Conservation (phyloP, 2,888 invertebrate species). For the Drosophila tripunctata region DNA sequence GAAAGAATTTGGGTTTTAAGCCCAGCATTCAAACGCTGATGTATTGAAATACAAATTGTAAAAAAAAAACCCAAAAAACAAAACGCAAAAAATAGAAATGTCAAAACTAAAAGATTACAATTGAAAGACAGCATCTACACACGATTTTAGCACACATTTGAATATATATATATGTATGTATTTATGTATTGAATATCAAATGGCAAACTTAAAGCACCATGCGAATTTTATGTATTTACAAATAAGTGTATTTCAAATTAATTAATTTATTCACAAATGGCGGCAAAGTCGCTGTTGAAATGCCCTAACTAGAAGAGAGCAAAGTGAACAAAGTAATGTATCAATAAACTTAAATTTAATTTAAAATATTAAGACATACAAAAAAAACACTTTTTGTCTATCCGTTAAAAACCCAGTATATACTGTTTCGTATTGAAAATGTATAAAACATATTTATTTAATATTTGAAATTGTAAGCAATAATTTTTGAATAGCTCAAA, state of each 20-base stretch:
- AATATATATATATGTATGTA: constrained; percentile 24
- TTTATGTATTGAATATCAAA: constrained; percentile 40
- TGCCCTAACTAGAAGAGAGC: constrained; percentile 14
- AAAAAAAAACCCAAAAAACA: constrained; percentile 9
- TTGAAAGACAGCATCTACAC: constrained; percentile 16
- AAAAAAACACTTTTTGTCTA: too few relatives aligned
- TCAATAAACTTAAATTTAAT: background rate
- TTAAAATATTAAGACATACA: background rate
- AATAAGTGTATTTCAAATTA: constrained; percentile 56
- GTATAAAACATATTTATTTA: too few relatives aligned
- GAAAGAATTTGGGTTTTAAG: constrained; percentile 88
- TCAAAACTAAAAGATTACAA: constrained; percentile 2
- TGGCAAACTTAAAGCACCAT: constrained; percentile 17
- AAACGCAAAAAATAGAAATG: background rate
- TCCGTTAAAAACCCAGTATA: too few relatives aligned
- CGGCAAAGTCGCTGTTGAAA: constrained; percentile 35
- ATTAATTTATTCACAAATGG: constrained; percentile 24
- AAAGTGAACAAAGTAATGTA: background rate
- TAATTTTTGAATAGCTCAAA: too few relatives aligned
- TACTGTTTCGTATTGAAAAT: too few relatives aligned
- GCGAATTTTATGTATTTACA: constrained; percentile 52
- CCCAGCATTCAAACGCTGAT: constrained; percentile 79
- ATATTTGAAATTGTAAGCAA: too few relatives aligned
- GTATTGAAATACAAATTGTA: constrained; percentile 58
- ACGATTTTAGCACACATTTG: constrained; percentile 54